Evolutionary conservation across 2,797 vertebrate species (phyloP).

Genomic region (Chelon labrosus): DNA sequence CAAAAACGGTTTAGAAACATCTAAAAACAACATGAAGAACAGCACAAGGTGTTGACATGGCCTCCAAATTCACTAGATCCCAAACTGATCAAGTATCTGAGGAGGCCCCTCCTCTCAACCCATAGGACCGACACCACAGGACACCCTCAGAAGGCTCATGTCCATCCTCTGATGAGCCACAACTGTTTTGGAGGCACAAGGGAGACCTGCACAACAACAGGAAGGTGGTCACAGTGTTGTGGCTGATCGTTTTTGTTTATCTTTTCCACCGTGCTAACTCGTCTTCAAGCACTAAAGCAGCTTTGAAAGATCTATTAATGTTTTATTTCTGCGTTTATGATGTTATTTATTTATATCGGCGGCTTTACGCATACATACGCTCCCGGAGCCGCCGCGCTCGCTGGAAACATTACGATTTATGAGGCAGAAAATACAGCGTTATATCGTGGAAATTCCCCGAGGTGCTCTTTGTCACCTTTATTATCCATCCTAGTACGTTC

Average conservation of each 20-base stretch:
- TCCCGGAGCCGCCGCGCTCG: constrained; percentile 16
- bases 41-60: too few relatives aligned
- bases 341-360: constrained; percentile 13
- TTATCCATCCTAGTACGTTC: constrained; percentile 47
- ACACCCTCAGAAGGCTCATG: too few relatives aligned
- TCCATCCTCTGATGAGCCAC: too few relatives aligned
- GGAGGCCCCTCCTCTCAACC: too few relatives aligned
- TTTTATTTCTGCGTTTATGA: constrained; percentile 7
- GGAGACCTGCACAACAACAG: too few relatives aligned
- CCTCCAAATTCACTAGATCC: too few relatives aligned
- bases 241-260: not conserved
- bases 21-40: too few relatives aligned
- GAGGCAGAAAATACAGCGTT: constrained; percentile 37
- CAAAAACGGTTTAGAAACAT: too few relatives aligned
- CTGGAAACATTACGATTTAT: constrained; percentile 41
- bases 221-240: too few relatives aligned
- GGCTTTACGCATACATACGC: constrained; percentile 12
- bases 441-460: constrained; percentile 43
- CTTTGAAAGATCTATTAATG: not conserved
- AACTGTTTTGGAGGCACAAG: too few relatives aligned
- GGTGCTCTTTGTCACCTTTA: constrained; percentile 54
- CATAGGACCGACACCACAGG: too few relatives aligned
- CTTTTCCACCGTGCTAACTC: not conserved
- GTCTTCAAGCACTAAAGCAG: not conserved
- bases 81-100: too few relatives aligned